These are phyloP conservation scores for Prenolepis imparis DNA, from an alignment of 2,888 invertebrate genomes.

Conservation along the genomic window DNA sequence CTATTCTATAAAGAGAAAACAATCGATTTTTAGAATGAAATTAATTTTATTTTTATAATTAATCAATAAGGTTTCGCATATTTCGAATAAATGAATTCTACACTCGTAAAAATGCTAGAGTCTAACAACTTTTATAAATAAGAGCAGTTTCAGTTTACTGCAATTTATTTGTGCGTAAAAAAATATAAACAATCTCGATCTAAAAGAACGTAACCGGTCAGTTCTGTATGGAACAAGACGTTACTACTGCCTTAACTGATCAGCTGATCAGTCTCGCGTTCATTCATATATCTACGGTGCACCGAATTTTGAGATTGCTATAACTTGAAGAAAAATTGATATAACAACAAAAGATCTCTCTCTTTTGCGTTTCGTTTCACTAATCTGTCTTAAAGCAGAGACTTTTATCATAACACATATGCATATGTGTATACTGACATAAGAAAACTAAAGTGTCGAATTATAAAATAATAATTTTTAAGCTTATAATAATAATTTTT, in stretches of 20 bases:
- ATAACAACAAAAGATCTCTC: neutral
- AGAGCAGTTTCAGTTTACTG: neutral
- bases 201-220: no score
- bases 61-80: neutral
- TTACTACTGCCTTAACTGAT: slow-evolving; percentile 9
- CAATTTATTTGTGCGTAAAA: neutral
- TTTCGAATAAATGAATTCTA: neutral
- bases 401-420: neutral
- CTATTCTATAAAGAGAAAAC: neutral
- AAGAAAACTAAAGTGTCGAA: neutral
- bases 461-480: neutral
- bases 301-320: neutral
- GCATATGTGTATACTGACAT: neutral
- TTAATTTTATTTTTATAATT: neutral
- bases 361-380: neutral
- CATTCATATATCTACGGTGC: neutral
- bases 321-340: neutral
- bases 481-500: neutral
- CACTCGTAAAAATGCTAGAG: neutral
- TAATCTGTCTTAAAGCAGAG: neutral
- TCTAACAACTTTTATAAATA: slow-evolving; percentile 3
- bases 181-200: neutral
- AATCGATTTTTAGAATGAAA: neutral
- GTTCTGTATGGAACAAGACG: neutral
- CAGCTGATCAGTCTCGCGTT: neutral